Base-by-base conservation (phyloP, 2,797 vertebrate species). In the Enteromius trimaculatus region DNA sequence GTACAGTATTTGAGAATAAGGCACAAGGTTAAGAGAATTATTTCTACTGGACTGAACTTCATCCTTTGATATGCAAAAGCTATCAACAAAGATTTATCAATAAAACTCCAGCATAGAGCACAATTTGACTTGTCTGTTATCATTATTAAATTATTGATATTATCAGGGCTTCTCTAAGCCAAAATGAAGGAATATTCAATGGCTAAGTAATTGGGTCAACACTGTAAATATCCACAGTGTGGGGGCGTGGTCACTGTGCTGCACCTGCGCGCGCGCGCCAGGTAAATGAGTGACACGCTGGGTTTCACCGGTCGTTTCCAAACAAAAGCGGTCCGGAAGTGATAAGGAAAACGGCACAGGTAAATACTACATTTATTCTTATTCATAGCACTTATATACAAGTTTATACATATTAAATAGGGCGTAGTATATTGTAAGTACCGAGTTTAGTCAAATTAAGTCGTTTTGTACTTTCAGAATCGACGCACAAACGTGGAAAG, bases 281-380 rank as follows among this genome's bases (percentile, higher is more conserved):
- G 80, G 86, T 89, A 88, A 89, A 88, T 89, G 39, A 78, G 72
- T 80, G 81, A 88, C 84, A 42, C 37, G 34, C n/a, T 78, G 23
- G 31, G 60, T 16, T 79, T 72, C 47, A 90, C 71, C 84, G 80
- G 82, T 82, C 17, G 74, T 42, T 68, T 71, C 2, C 21, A 3
- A 64, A 80, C 39, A 68, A 77, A 80, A 77, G 79, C 65, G 71
- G 62, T 13, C 79, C 76, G 86, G 87, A 88, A 87, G 84, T 76
- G 42, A 62, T 19, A 29, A 72, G 39, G 60, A n/a, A 83, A 42
- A 17, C 39, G n/a, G 6, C 53, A 10, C 44, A 37, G 70, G 75
- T 77, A 81, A 77, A 78, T 69, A 26, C 31, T 42, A 19, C 26
- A 16, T 44, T 6, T 9, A 9, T 14, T 68, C 19, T 21, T 39